Conservation (phyloP, 2,113 vertebrate genomes). For the Megalops atlanticus region DNA sequence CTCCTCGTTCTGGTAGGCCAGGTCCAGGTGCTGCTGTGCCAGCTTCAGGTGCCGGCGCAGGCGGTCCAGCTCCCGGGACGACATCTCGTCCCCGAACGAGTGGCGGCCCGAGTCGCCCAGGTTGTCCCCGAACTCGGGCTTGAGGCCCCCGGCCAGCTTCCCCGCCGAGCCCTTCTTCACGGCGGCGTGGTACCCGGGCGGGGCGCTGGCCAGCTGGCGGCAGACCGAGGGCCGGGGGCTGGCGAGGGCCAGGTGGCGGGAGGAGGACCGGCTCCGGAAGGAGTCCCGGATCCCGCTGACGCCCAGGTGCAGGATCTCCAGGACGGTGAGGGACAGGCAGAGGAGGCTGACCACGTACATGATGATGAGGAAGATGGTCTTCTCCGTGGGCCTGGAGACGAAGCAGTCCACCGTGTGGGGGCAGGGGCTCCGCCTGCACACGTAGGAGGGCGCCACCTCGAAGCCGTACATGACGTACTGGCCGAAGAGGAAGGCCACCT, state of each 20-base stretch:
- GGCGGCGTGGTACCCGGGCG: conserved; percentile 82
- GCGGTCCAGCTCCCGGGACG: conserved; percentile 66
- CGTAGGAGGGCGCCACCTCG: conserved; percentile 76
- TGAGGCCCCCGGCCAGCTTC: conserved; percentile 54
- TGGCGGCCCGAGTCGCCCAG: conserved; percentile 65
- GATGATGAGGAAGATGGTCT: conserved; percentile 84
- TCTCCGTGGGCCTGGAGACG: conserved; percentile 86
- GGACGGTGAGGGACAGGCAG: conserved; percentile 80
- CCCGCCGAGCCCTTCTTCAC: conserved; percentile 71
- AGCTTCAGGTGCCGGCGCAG: conserved; percentile 78
- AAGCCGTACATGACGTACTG: conserved; percentile 83
- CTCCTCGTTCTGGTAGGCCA: conserved; percentile 75
- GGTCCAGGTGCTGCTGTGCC: conserved; percentile 83
- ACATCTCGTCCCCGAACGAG: conserved; percentile 67
- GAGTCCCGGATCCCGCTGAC: conserved; percentile 75
- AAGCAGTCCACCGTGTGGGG: conserved; percentile 86
- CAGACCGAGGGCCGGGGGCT: conserved; percentile 63
- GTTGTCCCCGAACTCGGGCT: conserved; percentile 69
- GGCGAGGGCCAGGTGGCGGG: conserved; percentile 43
- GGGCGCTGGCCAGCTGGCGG: conserved; percentile 71
- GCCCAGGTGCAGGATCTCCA: conserved; percentile 81
- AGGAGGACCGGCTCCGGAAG: conserved; percentile 53
- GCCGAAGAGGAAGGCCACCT: conserved; percentile 79
- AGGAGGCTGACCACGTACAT: conserved; percentile 85
- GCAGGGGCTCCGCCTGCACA: conserved; percentile 81